Evolutionary conservation across 2,113 vertebrate genomes (phyloP), one percentile per base, ranked within the genome.

Genomic region (Parotia lawesii): DNA sequence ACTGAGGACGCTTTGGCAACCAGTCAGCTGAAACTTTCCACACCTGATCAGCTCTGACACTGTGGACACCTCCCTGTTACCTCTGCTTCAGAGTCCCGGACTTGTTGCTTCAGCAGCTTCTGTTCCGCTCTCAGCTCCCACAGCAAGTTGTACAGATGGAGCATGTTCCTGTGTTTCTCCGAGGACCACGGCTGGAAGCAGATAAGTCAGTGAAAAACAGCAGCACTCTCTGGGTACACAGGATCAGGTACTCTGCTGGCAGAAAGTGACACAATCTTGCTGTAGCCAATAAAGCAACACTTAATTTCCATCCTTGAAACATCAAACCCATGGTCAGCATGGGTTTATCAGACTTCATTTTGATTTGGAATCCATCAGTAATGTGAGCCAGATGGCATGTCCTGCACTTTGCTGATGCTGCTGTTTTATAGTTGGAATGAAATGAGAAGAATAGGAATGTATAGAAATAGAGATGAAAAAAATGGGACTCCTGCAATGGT

Each of bases 71-170:
- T 64, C 40, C n/a, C 70, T 16, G 7, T 62, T 96, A 99, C 99
- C 98, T 99, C 98, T 70, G 96, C 97, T 96, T 98, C 95, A 0
- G 98, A 98, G 23, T 92, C 86, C 91, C 67, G 92, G 61, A 98
- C 97, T 45, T 94, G 94, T 4, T 92, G 65, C 71, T 89, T 60
- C 33, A 97, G 87, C 4, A 88, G 15, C 85, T 97, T 95, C 85
- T 99, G 98, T 5, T 97, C 97, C 0, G 77, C 89, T 87, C 96
- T 97, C 69, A 99, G 97, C 13, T 78, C 35, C 76, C 94, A 40
- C 91, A 99, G 96, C 65, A 97, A 82, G 64, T 98, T 44, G 3
- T 98, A 97, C 56, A 98, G 96, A 58, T 92, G 65, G 54, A 97
- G 82, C n/a, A 97, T 92, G 29, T 94, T 95, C 29, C 96, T 96